phyloP scores from a whole-genome alignment of 2,888 invertebrate species.

The Brachyptera putata region DNA sequence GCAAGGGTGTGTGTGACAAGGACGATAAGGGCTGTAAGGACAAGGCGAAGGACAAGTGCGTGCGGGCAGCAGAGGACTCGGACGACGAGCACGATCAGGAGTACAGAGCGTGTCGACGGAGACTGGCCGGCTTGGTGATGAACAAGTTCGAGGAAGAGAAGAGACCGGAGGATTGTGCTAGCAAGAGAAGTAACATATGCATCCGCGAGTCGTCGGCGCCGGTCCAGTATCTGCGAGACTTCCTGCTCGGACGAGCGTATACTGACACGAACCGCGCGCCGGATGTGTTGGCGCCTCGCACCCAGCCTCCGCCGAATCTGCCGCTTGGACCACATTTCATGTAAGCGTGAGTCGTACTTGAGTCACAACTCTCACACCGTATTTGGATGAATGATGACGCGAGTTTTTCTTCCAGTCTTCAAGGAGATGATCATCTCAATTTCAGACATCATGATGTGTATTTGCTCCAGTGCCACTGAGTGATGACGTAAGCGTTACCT shows the following conservation, averaged over 20 bases:
- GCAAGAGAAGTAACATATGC: no score
- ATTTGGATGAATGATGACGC: no score
- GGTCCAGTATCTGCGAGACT: slow-evolving; percentile 29
- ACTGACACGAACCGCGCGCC: slow-evolving; percentile 33
- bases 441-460: no score
- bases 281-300: slow-evolving; percentile 30
- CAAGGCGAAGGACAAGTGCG: not conserved
- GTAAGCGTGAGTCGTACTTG: no score
- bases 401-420: no score
- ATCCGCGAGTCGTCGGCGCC: slow-evolving; percentile 30
- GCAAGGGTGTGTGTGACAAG: no score
- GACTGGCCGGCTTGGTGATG: not conserved
- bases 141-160: not conserved
- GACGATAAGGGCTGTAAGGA: no score
- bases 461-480: no score
- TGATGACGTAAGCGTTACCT: no score
- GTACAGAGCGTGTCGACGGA: not conserved
- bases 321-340: slow-evolving; percentile 20
- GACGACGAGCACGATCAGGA: not conserved
- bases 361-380: no score
- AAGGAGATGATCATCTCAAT: no score
- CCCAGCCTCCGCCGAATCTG: slow-evolving; percentile 32
- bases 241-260: slow-evolving; percentile 34
- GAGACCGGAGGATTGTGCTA: no score
- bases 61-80: not conserved